phyloP scores from a whole-genome alignment of 2,888 invertebrate genomes.

The Conops quadrifasciatus region DNA sequence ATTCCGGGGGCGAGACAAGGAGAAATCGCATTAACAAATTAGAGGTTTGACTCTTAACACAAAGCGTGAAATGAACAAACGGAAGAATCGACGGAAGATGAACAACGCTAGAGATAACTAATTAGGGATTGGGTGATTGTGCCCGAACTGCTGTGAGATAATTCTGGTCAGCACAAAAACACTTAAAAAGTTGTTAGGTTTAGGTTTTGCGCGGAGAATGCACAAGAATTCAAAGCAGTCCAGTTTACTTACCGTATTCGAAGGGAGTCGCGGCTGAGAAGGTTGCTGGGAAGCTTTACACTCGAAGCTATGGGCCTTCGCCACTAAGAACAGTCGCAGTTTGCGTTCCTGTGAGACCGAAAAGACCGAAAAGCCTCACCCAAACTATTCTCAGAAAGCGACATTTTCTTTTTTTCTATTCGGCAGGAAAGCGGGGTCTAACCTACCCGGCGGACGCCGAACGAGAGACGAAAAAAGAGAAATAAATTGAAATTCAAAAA shows the following conservation, averaged over 20 bases:
- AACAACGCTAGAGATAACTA: background rate
- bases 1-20: conserved; percentile 30
- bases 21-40: conserved; percentile 34
- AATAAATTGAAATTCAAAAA: conserved; percentile 18
- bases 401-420: too few species aligned
- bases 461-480: too few species aligned
- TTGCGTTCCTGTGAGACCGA: too few species aligned
- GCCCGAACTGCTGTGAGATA: background rate
- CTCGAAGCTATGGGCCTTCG: too few species aligned
- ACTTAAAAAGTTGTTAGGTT: background rate
- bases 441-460: too few species aligned
- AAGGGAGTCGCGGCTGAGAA: too few species aligned
- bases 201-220: background rate
- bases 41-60: conserved; percentile 29
- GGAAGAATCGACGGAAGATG: background rate
- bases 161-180: background rate
- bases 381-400: too few species aligned
- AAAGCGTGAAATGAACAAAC: conserved; percentile 9
- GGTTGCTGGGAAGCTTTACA: background rate
- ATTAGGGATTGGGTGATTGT: background rate
- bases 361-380: too few species aligned
- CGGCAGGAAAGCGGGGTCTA: too few species aligned
- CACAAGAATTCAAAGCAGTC: too few species aligned
- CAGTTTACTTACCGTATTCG: too few species aligned
- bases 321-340: too few species aligned